Conservation (phyloP, 2,888 invertebrate species). For the Agrypnus murinus region DNA sequence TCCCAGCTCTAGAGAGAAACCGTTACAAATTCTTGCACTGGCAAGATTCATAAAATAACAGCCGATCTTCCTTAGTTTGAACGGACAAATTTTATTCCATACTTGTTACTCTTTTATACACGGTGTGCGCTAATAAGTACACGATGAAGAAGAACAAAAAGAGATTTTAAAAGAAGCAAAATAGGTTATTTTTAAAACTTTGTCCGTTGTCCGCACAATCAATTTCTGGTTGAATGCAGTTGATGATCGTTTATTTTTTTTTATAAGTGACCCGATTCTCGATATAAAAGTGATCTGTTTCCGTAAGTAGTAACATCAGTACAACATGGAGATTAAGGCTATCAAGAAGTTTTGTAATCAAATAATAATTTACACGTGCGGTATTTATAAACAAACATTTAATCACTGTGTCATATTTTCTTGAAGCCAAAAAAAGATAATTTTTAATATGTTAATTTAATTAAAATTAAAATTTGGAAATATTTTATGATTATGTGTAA, state of each 20-base stretch:
- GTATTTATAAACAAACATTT: slow-evolving; percentile 29
- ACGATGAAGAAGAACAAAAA: too few species aligned
- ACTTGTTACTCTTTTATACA: too few species aligned
- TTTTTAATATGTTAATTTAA: too few species aligned
- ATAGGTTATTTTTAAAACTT: slow-evolving; percentile 8
- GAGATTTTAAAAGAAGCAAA: background rate
- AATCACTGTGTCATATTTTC: too few species aligned
- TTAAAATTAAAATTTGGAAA: too few species aligned
- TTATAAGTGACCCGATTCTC: slow-evolving; percentile 43
- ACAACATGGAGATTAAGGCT: slow-evolving; percentile 32
- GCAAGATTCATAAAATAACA: slow-evolving; percentile 41
- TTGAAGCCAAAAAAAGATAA: too few species aligned
- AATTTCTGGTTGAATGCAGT: slow-evolving; percentile 34
- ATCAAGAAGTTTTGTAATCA: slow-evolving; percentile 43
- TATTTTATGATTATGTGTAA: too few species aligned
- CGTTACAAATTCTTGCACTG: slow-evolving; percentile 46
- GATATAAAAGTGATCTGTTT: slow-evolving; percentile 39
- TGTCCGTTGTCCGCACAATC: slow-evolving; percentile 17
- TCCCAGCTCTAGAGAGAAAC: slow-evolving; percentile 31
- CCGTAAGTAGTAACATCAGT: slow-evolving; percentile 44
- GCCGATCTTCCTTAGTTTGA: slow-evolving; percentile 39
- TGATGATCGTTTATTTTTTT: slow-evolving; percentile 38
- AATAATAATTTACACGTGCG: slow-evolving; percentile 41
- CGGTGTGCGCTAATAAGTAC: too few species aligned
- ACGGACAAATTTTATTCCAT: slow-evolving; percentile 25